These are phyloP conservation scores for Calypte anna DNA, from an alignment of 2,113 vertebrate species.

Conservation along the genomic window DNA sequence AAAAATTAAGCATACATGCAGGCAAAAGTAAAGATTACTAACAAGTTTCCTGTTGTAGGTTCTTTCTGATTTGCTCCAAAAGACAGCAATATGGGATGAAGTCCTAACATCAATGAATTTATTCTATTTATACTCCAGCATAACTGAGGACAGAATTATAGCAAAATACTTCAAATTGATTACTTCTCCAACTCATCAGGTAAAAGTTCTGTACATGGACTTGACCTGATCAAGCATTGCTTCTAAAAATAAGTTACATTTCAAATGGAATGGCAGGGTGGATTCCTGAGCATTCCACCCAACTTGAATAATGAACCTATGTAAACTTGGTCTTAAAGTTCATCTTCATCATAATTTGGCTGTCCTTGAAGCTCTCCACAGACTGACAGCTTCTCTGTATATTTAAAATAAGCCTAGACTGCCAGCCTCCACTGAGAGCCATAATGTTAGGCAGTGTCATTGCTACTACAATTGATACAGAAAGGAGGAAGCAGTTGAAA, in stretches of 20 bases:
- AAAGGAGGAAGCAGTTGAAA: background rate
- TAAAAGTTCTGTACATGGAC: background rate
- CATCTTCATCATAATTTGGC: background rate
- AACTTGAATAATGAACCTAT: background rate
- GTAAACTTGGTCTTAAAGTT: background rate
- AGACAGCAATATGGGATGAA: background rate
- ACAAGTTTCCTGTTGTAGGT: background rate
- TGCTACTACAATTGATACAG: background rate
- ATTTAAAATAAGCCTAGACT: background rate
- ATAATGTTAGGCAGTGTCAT: slow-evolving; percentile 10
- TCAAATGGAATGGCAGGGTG: background rate
- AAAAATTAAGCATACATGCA: background rate
- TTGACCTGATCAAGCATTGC: background rate
- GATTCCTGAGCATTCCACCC: background rate
- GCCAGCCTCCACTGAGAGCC: background rate
- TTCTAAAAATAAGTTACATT: background rate
- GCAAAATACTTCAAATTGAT: background rate
- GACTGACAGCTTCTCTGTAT: background rate
- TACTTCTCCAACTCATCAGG: background rate
- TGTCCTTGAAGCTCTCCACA: background rate
- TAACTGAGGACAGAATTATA: background rate
- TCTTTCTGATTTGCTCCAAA: background rate
- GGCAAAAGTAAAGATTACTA: background rate
- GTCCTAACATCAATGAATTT: background rate
- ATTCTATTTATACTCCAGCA: background rate